phyloP scores from a whole-genome alignment of 2,888 invertebrate genomes.

The Diadromus collaris region DNA sequence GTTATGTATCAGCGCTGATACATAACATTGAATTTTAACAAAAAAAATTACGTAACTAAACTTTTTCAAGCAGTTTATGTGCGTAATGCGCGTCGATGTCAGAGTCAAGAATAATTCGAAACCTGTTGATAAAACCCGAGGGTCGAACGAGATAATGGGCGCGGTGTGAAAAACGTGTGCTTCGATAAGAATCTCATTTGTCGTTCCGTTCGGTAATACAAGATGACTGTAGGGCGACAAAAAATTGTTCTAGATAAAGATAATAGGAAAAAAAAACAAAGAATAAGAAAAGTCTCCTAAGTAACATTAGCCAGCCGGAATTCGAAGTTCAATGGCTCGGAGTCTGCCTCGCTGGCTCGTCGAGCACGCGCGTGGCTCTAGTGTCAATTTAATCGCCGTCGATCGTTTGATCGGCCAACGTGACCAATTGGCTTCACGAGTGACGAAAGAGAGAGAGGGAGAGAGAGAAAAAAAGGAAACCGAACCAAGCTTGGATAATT shows the following conservation, averaged over 20 bases:
- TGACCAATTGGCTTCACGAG: conserved; percentile 37
- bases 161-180: not conserved
- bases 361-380: conserved; percentile 36
- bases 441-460: conserved; percentile 33
- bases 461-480: conserved; percentile 17
- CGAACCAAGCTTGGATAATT: conserved; percentile 20
- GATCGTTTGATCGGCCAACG: conserved; percentile 22
- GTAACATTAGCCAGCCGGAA: not conserved
- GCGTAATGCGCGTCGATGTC: not conserved
- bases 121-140: not conserved
- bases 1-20: not conserved
- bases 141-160: not conserved
- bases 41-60: not conserved
- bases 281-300: not conserved
- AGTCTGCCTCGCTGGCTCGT: not conserved
- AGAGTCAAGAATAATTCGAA: not conserved
- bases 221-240: too few relatives aligned
- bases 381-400: conserved; percentile 42
- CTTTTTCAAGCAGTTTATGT: not conserved
- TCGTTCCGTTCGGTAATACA: not conserved
- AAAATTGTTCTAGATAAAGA: not conserved
- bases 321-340: conserved; percentile 29
- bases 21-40: not conserved
- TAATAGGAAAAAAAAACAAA: not conserved
- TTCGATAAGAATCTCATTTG: not conserved